Evolutionary conservation across 2,113 vertebrate species (phyloP).

Genomic region (Tupaia tana): DNA sequence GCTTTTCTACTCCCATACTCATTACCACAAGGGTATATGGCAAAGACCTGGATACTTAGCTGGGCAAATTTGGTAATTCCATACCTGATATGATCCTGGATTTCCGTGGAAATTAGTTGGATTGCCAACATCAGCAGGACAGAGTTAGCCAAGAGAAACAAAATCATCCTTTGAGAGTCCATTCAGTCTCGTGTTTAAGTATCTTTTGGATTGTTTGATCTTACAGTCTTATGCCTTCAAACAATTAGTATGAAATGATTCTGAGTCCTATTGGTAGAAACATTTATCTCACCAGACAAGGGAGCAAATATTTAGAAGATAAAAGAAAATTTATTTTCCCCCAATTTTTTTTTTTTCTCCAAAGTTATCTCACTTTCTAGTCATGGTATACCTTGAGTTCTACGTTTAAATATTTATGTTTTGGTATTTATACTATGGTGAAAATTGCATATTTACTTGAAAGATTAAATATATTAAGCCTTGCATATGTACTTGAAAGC

Average conservation of each 20-base stretch:
- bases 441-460: constrained; percentile 39
- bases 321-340: neutral
- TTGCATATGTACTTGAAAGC: constrained; percentile 35
- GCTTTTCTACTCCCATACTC: neutral
- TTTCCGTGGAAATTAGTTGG: neutral
- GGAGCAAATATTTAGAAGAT: constrained; percentile 26
- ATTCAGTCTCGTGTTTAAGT: neutral
- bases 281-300: neutral
- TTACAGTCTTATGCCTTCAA: neutral
- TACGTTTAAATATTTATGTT: constrained; percentile 13
- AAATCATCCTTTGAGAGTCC: neutral
- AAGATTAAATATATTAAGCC: constrained; percentile 11
- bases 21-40: constrained; percentile 31
- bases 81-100: neutral
- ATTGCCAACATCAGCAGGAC: neutral
- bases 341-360: neutral
- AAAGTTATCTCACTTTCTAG: constrained; percentile 8
- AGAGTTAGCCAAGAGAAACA: constrained; percentile 23
- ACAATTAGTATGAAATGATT: neutral
- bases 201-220: neutral
- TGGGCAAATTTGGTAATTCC: constrained; percentile 36
- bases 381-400: constrained; percentile 37
- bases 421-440: neutral
- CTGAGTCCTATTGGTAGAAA: constrained; percentile 15
- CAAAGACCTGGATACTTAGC: constrained; percentile 23